Evolutionary conservation across 2,797 vertebrate genomes (phyloP), one percentile per base, ranked within the genome.

Genomic region (Sternotherus odoratus): DNA sequence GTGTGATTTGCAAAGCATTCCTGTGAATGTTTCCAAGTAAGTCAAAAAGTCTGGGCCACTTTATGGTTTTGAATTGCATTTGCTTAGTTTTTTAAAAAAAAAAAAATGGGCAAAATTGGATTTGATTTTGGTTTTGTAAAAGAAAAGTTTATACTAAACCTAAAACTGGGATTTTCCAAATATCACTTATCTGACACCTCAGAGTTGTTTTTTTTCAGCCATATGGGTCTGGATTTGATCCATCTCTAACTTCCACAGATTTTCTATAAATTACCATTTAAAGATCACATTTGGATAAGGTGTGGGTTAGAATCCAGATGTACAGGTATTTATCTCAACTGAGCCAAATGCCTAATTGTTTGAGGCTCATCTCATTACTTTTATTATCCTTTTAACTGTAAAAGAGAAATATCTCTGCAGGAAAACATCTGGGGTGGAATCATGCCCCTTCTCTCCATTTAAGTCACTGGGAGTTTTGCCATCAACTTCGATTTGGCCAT

Each of bases 241-340:
- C 36, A 26, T 56, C 56, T 80, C 8, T 36, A n/a, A 13, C n/a
- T 50, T 23, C 23, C n/a, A 75, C n/a, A 43, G 39, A 69, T 53
- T 53, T 84, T 69, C 83, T 30, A 21, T 26, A 15, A 48, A 30
- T 4, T 57, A 21, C 43, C 7, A 23, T 7, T n/a, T 24, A 50
- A 86, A 74, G 8, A 53, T 0, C 60, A 12, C 0, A 0, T 4
- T 30, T 6, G 12, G 23, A 36, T 81, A 88, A 91, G 21, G 2
- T 39, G 19, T 50, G 66, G 2, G 2, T 50, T 56, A 48, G 9
- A 12, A 3, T 46, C 7, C 33, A 36, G 56, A 5, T 6, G 5
- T 2, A 0, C 77, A 2, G 0, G 17, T 30, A 36, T 89, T 83
- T 36, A 79, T 51, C 23, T 5, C 26, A n/a, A 16, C 77, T 72